These are phyloP conservation scores for Abramis brama DNA, from an alignment of 2,113 vertebrate genomes.

Conservation along the genomic window DNA sequence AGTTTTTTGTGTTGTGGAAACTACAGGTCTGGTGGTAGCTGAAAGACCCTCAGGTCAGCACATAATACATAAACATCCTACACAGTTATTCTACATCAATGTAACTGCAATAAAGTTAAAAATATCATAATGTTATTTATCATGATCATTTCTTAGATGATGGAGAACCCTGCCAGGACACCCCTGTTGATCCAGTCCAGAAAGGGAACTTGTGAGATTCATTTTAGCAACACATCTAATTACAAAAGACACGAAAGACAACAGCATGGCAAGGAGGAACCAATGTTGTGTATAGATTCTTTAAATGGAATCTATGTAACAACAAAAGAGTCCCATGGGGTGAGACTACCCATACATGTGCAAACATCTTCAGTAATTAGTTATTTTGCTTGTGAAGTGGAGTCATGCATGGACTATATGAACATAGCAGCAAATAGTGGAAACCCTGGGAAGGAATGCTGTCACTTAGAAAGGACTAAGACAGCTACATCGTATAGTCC, in stretches of 20 bases:
- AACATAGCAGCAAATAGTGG: neutral
- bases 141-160: neutral
- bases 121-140: neutral
- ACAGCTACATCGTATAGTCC: neutral
- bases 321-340: neutral
- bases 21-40: neutral
- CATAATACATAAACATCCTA: neutral
- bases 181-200: neutral
- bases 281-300: neutral
- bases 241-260: neutral
- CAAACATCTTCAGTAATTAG: neutral
- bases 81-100: neutral
- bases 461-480: slow-evolving; percentile 11
- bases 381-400: neutral
- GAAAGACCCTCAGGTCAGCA: neutral
- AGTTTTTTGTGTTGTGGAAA: neutral
- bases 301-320: slow-evolving; percentile 14
- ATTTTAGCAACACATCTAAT: neutral
- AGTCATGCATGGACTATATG: slow-evolving; percentile 1
- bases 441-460: slow-evolving; percentile 23
- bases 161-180: neutral
- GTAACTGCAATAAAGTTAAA: neutral
- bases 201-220: neutral
- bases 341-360: neutral
- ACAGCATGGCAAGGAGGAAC: slow-evolving; percentile 8